Evolutionary conservation across 2,888 invertebrate genomes (phyloP), one percentile per base, ranked within the genome.

Genomic region (Calliphora vomitoria): DNA sequence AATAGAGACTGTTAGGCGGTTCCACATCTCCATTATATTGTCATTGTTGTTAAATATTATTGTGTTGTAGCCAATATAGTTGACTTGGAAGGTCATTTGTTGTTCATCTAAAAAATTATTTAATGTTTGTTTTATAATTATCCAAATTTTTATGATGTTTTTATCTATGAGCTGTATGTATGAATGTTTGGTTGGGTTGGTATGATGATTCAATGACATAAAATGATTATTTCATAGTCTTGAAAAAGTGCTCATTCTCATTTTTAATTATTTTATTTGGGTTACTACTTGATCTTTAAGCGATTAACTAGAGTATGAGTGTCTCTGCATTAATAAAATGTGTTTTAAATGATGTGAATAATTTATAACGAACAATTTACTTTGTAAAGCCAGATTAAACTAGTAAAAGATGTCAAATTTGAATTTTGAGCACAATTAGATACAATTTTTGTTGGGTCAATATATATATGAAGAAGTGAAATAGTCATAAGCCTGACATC

Each of bases 251-350:
- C 62, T 81, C 81, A 74, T 74, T 87, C 64, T 74, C n/a, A 82
- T 68, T 85, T 82, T 85, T 74, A 85, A 82, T 87, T 87, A 82
- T 87, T 85, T 74, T 85, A 87, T 87, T 85, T 87, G 87, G 87
- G 85, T 87, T 85, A 87, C 82, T 68, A 85, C 76, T 85, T 85
- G 85, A 87, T 85, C 85, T 87, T 53, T 82, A 64, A 31, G 80
- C 78, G 87, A 87, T 87, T 87, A 87, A 85, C 72, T 62, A 50
- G 53, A 66, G 76, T 44, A 60, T 44, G 50, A 41, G 55, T 68
- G 68, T 60, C 25, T n/a, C 11, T 69, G 81, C 69, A 41, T 78
- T 66, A 35, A 72, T 35, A 44, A 87, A 87, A 87, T 84, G 80
- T 55, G 81, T 82, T 74, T 66, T 78, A 60, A 81, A 84, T 87